These are phyloP conservation scores for Drosophila prosaltans DNA, from an alignment of 1,140 invertebrate genomes.

Conservation along the genomic window DNA sequence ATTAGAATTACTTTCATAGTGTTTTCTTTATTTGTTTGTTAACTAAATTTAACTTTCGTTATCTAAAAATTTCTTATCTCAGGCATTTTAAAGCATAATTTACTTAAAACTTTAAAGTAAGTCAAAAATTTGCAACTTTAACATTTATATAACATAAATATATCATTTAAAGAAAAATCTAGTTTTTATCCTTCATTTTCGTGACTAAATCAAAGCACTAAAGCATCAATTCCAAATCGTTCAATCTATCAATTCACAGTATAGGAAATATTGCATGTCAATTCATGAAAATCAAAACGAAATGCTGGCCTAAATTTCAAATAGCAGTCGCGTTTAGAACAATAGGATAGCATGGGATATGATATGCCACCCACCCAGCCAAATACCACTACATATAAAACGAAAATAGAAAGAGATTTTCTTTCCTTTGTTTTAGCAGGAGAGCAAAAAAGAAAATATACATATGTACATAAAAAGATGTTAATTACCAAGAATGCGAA, in stretches of 20 bases:
- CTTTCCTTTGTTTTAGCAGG: constrained; percentile 8
- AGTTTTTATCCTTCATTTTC: constrained; percentile 3
- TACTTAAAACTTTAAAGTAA: too few species aligned
- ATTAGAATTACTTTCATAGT: too few species aligned
- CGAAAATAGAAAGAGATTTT: neutral
- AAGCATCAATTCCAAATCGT: constrained; percentile 26
- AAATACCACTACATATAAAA: neutral
- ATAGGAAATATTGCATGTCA: constrained; percentile 33
- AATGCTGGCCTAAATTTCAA: constrained; percentile 26
- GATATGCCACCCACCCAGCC: neutral
- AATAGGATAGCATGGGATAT: neutral
- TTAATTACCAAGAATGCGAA: constrained; percentile 52
- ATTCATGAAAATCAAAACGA: constrained; percentile 24
- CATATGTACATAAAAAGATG: constrained; percentile 49
- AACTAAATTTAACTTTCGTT: too few species aligned
- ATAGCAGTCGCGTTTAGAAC: constrained; percentile 9
- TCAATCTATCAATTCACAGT: constrained; percentile 26
- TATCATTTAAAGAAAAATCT: too few species aligned
- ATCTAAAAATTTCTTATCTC: too few species aligned
- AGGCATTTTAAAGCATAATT: too few species aligned
- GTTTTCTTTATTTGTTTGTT: too few species aligned
- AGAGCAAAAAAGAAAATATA: neutral
- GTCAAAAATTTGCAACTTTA: too few species aligned
- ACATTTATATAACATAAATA: too few species aligned
- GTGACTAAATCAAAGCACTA: neutral